phyloP scores from a whole-genome alignment of 2,797 vertebrate species.

The Megalops cyprinoides region DNA sequence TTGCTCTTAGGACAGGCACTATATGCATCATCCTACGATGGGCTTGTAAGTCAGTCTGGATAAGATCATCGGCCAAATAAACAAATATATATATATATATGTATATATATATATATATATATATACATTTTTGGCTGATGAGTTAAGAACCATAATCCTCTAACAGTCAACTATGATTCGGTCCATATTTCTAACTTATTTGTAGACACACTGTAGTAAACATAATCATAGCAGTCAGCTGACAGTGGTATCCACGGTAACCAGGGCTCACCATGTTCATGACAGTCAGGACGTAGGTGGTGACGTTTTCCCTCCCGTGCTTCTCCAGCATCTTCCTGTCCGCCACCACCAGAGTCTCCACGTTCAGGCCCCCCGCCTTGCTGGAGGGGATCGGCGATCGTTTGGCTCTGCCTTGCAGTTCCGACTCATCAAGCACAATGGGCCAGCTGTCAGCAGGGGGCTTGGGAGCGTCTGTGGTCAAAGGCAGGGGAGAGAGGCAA shows the following conservation, averaged over 20 bases:
- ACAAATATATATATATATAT: too few species aligned
- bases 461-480: constrained; percentile 81
- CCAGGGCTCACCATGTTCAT: constrained; percentile 84
- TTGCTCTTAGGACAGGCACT: not conserved
- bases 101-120: too few species aligned
- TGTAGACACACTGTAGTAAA: too few species aligned
- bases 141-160: not conserved
- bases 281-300: constrained; percentile 88
- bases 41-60: not conserved
- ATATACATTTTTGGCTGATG: too few species aligned
- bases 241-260: too few species aligned
- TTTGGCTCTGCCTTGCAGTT: constrained; percentile 72
- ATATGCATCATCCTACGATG: not conserved
- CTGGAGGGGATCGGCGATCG: constrained; percentile 84
- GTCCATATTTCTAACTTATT: too few species aligned
- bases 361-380: constrained; percentile 80
- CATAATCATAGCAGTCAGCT: too few species aligned
- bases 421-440: constrained; percentile 82
- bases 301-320: constrained; percentile 88
- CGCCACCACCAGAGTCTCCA: constrained; percentile 89
- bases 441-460: constrained; percentile 79
- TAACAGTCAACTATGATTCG: too few species aligned
- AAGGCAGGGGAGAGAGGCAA: constrained; percentile 34
- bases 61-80: not conserved
- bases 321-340: constrained; percentile 87